Conservation (phyloP, 2,113 vertebrate genomes). For the Oncorhynchus keta region DNA sequence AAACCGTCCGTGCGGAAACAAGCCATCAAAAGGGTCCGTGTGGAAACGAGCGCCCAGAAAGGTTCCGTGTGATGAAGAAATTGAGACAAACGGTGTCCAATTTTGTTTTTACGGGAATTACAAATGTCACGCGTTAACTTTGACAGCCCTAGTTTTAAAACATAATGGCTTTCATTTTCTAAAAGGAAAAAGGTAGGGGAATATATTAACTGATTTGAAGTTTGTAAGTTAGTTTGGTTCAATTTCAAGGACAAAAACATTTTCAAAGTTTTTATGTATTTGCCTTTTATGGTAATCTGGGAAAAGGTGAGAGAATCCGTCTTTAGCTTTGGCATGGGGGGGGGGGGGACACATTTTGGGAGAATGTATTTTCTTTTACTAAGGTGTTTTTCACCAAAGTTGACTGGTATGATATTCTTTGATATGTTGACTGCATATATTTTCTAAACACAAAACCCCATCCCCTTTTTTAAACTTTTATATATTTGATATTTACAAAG, state of each 20-base stretch:
- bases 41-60: too few species aligned
- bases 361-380: slow-evolving; percentile 12
- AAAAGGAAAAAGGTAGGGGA: background rate
- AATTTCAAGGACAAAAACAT: too few species aligned
- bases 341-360: background rate
- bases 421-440: slow-evolving; percentile 51
- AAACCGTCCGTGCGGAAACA: too few species aligned
- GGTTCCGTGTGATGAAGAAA: too few species aligned
- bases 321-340: slow-evolving; percentile 18
- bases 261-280: too few species aligned
- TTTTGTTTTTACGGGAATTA: too few species aligned
- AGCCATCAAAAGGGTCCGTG: too few species aligned
- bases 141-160: background rate
- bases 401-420: slow-evolving; percentile 18
- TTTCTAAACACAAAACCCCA: slow-evolving; percentile 43
- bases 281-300: slow-evolving; percentile 9
- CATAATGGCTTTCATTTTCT: background rate
- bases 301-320: slow-evolving; percentile 1
- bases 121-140: too few species aligned
- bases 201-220: too few species aligned
- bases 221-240: too few species aligned
- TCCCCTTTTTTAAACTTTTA: slow-evolving; percentile 71
- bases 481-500: slow-evolving; percentile 57
- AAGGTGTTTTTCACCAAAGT: slow-evolving; percentile 28
- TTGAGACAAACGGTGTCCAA: too few species aligned